Base-by-base conservation (phyloP, 2,113 vertebrate genomes). In the Laticauda colubrina region DNA sequence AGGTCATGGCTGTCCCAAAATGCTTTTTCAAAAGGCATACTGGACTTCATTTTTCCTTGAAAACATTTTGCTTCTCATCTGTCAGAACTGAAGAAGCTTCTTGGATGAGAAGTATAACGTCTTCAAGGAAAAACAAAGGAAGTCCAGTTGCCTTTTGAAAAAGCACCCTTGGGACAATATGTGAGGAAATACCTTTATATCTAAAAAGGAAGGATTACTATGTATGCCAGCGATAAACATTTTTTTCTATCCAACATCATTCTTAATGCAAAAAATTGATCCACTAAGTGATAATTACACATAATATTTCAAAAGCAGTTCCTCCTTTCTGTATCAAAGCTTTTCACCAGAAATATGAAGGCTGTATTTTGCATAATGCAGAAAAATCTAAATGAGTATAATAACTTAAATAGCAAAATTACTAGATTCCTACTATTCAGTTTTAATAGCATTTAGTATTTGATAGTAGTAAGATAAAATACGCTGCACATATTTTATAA, bases 401-500 rank as follows among this genome's bases (percentile, higher is more conserved):
- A 39, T 43, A 11, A n/a, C 64, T 54, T 48, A 51, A 29, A 53
- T 48, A 69, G 21, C 20, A 69, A 53, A 90, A 90, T 53, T 75
- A 75, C 45, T 20, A 51, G 43, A 53, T 18, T 39, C 20, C 29
- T 34, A n/a, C 34, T 6, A 34, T 34, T 90, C 89, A 53, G 2
- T 34, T 15, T 61, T 51, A n/a, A 18, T n/a, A 9, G 39, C 56
- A 20, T 23, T 55, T 56, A 55, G n/a, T 39, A 39, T 90, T 69
- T 53, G 29, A 45, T 91, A 9, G 1, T 20, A 20, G 4, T 26
- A 3, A 87, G 21, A 5, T 53, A 64, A 55, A 87, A 34, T 34
- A 56, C 90, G 88, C 90, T 95, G 89, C 94, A 34, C 86, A 90
- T 61, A 92, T 20, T 93, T 87, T 12, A 91, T 92, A 96, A 96